These are phyloP conservation scores for Drosophila saltans DNA, from an alignment of 1,140 invertebrate species.

Conservation along the genomic window DNA sequence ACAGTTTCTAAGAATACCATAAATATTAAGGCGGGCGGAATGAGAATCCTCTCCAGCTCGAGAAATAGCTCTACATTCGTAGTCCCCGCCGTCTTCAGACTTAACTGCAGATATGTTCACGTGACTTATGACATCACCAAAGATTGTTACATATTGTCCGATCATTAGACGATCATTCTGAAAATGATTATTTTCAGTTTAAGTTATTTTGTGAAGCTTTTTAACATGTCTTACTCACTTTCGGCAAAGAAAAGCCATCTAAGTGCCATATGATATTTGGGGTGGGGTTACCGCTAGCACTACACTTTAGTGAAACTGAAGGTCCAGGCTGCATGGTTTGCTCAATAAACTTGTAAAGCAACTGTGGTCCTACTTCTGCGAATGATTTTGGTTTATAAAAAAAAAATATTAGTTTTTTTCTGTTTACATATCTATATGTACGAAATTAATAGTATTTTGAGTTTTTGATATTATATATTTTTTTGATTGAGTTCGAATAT, in stretches of 20 bases:
- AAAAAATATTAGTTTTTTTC: too few relatives aligned
- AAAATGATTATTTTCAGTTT: not conserved
- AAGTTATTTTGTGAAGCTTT: not conserved
- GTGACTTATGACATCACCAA: conserved; percentile 89
- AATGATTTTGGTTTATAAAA: too few relatives aligned
- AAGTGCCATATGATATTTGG: conserved; percentile 91
- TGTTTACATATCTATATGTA: too few relatives aligned
- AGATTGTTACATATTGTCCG: conserved; percentile 87
- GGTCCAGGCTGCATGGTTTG: conserved; percentile 92
- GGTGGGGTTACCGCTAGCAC: conserved; percentile 90
- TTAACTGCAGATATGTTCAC: conserved; percentile 89
- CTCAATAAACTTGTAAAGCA: conserved; percentile 92
- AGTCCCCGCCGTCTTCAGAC: conserved; percentile 89
- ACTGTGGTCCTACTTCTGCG: conserved; percentile 90
- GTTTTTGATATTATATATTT: too few relatives aligned
- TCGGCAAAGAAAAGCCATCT: conserved; percentile 88
- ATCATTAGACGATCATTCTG: conserved; percentile 86
- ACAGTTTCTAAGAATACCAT: conserved; percentile 82
- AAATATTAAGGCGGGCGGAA: conserved; percentile 87
- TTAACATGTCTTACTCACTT: conserved; percentile 41
- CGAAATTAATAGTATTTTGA: too few relatives aligned
- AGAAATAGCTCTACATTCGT: conserved; percentile 88
- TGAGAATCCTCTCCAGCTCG: conserved; percentile 86
- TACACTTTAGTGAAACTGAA: conserved; percentile 92
- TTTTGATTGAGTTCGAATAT: too few relatives aligned